These are phyloP conservation scores for Lethrus apterus DNA, from an alignment of 1,140 invertebrate species.

Conservation along the genomic window DNA sequence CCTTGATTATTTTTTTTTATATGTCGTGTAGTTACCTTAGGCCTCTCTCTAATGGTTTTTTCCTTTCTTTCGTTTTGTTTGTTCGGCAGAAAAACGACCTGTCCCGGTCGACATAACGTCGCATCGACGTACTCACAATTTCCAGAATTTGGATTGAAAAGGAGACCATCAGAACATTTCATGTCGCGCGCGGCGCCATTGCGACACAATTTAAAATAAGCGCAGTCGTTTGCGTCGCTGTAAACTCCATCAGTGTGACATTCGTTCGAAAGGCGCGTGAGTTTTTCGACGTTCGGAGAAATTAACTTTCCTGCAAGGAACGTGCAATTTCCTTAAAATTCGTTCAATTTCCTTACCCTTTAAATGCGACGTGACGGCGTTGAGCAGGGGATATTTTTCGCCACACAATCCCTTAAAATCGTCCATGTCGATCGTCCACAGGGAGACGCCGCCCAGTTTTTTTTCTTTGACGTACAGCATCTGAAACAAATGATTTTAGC, in stretches of 20 bases:
- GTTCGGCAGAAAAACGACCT: conserved; percentile 30
- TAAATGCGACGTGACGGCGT: conserved; percentile 49
- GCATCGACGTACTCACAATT: conserved; percentile 43
- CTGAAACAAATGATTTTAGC: conserved; percentile 35
- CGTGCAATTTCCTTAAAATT: background rate
- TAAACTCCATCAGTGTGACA: conserved; percentile 48
- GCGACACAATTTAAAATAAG: conserved; percentile 60
- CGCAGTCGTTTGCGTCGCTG: conserved; percentile 57
- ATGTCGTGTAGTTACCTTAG: conserved; percentile 22
- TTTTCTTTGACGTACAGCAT: conserved; percentile 55
- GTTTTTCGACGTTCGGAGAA: too few species aligned
- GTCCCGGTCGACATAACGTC: conserved; percentile 30
- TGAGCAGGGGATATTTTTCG: conserved; percentile 55
- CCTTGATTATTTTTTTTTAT: conserved; percentile 1
- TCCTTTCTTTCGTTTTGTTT: conserved; percentile 17
- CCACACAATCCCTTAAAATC: conserved; percentile 63
- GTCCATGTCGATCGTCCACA: conserved; percentile 61
- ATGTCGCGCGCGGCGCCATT: conserved; percentile 52
- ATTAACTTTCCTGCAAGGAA: too few species aligned
- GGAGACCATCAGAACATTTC: conserved; percentile 43
- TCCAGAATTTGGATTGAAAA: conserved; percentile 47
- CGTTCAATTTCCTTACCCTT: conserved; percentile 43
- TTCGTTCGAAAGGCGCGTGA: background rate
- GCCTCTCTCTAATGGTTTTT: conserved; percentile 20
- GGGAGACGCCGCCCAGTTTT: conserved; percentile 58